Evolutionary conservation across 92 coral and sea anemone genomes (phyloP).

Genomic region (Heteractis magnifica): DNA sequence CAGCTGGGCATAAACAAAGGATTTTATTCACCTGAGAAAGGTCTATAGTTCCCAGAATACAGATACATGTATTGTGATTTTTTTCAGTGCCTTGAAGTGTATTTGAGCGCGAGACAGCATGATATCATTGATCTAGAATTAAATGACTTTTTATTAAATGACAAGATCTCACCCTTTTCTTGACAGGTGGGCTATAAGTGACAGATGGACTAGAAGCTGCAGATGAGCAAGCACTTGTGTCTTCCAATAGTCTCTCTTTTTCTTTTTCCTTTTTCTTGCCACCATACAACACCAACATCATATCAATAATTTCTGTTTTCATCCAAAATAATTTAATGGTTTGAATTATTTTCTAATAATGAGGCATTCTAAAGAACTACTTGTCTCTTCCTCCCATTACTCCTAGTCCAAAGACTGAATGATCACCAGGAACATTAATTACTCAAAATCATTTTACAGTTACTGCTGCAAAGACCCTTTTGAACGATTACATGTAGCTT

Average conservation of each 20-base stretch:
- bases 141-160: background rate
- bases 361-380: too few relatives aligned
- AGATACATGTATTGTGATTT: too few relatives aligned
- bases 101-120: background rate
- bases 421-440: too few relatives aligned
- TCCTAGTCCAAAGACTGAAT: too few relatives aligned
- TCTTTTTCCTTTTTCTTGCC: slow-evolving; percentile 87
- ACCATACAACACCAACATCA: slow-evolving; percentile 92
- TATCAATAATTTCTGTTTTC: slow-evolving; percentile 77
- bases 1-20: background rate
- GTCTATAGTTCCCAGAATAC: too few relatives aligned
- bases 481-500: too few relatives aligned
- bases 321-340: background rate
- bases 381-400: too few relatives aligned
- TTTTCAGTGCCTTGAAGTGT: too few relatives aligned
- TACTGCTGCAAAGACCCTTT: too few relatives aligned
- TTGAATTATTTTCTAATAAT: background rate
- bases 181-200: slow-evolving; percentile 78
- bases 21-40: too few relatives aligned
- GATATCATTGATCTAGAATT: background rate
- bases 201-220: slow-evolving; percentile 89
- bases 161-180: slow-evolving; percentile 69
- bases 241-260: slow-evolving; percentile 49
- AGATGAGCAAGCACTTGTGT: slow-evolving; percentile 74
- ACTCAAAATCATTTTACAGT: too few relatives aligned